Evolutionary conservation across 2,113 vertebrate genomes (phyloP).

Genomic region (Diphyllodes magnificus): DNA sequence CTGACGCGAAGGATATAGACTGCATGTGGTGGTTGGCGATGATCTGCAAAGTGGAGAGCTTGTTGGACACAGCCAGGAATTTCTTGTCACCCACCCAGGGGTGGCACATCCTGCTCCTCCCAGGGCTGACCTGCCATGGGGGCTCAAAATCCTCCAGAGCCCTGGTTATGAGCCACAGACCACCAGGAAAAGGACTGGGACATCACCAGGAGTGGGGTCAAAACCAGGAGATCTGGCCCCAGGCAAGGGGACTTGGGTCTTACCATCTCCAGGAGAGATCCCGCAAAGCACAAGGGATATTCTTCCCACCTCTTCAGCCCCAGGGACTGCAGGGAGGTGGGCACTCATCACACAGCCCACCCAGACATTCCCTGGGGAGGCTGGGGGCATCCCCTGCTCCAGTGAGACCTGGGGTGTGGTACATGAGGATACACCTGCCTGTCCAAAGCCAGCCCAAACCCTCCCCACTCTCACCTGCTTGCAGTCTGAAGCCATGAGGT

Average conservation of each 20-base stretch:
- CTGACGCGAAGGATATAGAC: conserved; percentile 94
- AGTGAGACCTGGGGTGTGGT: neutral
- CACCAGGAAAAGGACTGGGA: neutral
- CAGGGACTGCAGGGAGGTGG: neutral
- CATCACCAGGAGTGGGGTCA: accelerated
- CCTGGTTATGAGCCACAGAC: neutral
- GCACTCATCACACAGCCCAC: neutral
- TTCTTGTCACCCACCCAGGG: neutral
- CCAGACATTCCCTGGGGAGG: neutral
- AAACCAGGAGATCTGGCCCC: neutral
- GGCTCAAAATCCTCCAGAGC: neutral
- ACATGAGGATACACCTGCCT: neutral
- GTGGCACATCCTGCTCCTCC: accelerated
- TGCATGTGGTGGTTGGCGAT: conserved; percentile 98
- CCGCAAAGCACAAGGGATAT: neutral
- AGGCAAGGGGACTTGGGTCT: neutral
- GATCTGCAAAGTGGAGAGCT: conserved; percentile 74
- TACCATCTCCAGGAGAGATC: neutral
- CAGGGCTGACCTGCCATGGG: neutral
- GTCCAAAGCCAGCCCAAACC: neutral
- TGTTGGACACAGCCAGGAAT: neutral
- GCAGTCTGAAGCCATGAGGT: conserved; percentile 95
- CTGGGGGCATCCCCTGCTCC: neutral
- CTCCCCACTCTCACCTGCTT: conserved; percentile 81
- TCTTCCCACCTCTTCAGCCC: neutral